phyloP scores from a whole-genome alignment of 92 coral and sea anemone genomes.

The Heliopora coerulea region DNA sequence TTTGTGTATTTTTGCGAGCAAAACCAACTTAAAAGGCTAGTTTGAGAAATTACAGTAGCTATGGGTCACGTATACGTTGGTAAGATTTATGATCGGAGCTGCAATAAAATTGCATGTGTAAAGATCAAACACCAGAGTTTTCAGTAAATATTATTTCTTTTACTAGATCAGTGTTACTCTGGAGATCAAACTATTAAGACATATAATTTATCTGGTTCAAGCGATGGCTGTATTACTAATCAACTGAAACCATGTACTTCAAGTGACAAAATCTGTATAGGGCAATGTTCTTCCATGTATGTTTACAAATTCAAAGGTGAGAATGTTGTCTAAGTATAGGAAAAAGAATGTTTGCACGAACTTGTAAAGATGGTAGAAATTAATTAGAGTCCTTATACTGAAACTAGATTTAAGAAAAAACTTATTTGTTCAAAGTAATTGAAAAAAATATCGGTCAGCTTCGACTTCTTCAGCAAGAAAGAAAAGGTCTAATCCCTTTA shows the following conservation, averaged over 20 bases:
- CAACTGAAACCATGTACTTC: constrained; percentile 15
- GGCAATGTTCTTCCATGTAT: constrained; percentile 34
- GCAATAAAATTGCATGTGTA: background rate
- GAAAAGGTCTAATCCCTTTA: too few species aligned
- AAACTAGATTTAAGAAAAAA: too few species aligned
- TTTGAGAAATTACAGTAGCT: background rate
- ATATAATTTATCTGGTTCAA: constrained; percentile 3
- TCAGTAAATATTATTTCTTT: background rate
- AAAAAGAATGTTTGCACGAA: too few species aligned
- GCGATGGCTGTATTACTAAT: constrained; percentile 16
- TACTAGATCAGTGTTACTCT: constrained; percentile 32
- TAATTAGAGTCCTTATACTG: too few species aligned
- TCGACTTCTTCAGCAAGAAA: too few species aligned
- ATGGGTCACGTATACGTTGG: too few species aligned
- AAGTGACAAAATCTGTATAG: background rate
- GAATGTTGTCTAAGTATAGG: background rate
- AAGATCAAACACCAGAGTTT: background rate
- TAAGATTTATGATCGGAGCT: too few species aligned
- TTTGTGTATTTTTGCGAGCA: background rate
- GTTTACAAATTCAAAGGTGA: constrained; percentile 24
- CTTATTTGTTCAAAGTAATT: too few species aligned
- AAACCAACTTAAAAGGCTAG: background rate
- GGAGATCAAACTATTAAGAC: constrained; percentile 20
- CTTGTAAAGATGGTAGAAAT: too few species aligned
- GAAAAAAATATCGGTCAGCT: too few species aligned